Evolutionary conservation across 2,797 vertebrate genomes (phyloP), one percentile per base, ranked within the genome.

Genomic region (Cygnus olor): DNA sequence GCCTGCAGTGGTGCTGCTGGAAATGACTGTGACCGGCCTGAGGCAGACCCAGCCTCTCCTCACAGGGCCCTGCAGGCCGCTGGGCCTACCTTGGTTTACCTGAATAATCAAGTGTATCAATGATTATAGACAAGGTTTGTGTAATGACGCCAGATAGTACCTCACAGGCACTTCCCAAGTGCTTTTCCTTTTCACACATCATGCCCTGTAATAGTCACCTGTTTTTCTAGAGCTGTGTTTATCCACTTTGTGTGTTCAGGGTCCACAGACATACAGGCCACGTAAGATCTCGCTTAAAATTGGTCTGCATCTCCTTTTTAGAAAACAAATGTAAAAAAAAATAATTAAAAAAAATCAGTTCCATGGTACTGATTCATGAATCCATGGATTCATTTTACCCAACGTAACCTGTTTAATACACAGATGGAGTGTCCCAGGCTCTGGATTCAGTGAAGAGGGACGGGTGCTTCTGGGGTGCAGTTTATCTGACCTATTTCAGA

Each of bases 161-260:
- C 42, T 53, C 38, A 14, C 10, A 19, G 36, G 9, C 4, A 1
- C 9, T 63, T 42, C 38, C 21, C 40, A 13, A 11, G 9, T 40
- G n/a, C 18, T 27, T 17, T 20, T 28, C 11, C 1, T 28, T 42
- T 47, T 45, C 27, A 21, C n/a, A 45, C 14, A 10, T 24, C 4
- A 0, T 10, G 22, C 8, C 6, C 25, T 15, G 3, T 28, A 21
- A 5, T 6, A 45, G 28, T 7, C 11, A 17, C 3, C 1, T 3
- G 4, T 58, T 58, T 84, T 27, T 42, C 36, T 3, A 4, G 7
- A 45, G 63, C 60, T 20, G 13, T 10, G 1, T 30, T 32, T 42
- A 38, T 56, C 14, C 4, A 30, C 45, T 61, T 21, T 20, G 18
- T 10, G 56, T 7, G 20, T 36, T 80, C 20, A 58, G 27, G 27